Evolutionary conservation across 2,888 invertebrate species (phyloP), one percentile per base, ranked within the genome.

Genomic region (Thereva unica): DNA sequence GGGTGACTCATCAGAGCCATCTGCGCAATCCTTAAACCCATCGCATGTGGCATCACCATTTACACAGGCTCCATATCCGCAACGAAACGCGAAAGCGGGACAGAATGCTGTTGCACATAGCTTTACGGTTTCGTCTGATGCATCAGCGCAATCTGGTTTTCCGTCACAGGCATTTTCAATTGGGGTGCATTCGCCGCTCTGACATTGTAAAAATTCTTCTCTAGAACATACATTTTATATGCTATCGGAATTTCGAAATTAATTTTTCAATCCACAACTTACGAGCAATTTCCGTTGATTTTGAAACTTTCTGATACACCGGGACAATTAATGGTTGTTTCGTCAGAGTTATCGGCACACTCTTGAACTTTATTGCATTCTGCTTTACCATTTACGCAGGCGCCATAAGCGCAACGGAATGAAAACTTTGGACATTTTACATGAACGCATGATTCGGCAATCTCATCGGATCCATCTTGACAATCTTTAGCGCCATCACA

Each of bases 361-460:
- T 76, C 72, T 4, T 23, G 41, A 0, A 44, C 34, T 2, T 71
- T 69, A 69, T 75, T 72, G 42, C 75, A 75, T 56, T 49, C 56
- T 0, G 67, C 64, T 1, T 12, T 49, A 0, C 70, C 71, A 3
- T 57, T 37, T 23, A 76, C 72, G 44, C 76, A 76, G 1, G 75
- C 80, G 0, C 79, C 79, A 6, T 79, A 80, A 3, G 73, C 73
- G 66, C 79, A 79, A 12, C 73, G 72, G 67, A 76, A 78, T 42
- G 85, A 81, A 71, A 82, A 84, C 0, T 75, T 69, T 0, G 83
- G 82, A 72, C 89, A 89, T 69, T 72, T 56, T 0, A 69, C 40
- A n/a, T 76, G 70, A 9, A 76, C 70, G 52, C 80, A 80, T 8
- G 68, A 69, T 44, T 72, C 64, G 0, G 75, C 71, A 5, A 73